phyloP scores from a whole-genome alignment of 2,797 vertebrate species.

The Trematomus bernacchii region DNA sequence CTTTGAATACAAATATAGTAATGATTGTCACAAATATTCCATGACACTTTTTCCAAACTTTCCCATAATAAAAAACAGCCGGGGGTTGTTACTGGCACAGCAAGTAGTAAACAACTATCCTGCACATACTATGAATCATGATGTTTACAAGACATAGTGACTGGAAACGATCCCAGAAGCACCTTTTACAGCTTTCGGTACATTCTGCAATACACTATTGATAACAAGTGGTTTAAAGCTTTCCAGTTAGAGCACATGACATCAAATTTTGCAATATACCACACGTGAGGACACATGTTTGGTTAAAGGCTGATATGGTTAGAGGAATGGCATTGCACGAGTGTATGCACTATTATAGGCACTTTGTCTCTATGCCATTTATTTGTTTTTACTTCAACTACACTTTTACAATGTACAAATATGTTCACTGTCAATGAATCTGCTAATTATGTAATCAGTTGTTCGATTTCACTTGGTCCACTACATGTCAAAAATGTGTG shows the following conservation, averaged over 20 bases:
- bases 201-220: neutral
- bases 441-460: neutral
- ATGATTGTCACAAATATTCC: neutral
- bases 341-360: too few relatives aligned
- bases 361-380: neutral
- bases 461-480: neutral
- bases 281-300: neutral
- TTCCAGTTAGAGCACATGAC: neutral
- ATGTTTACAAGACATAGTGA: slow-evolving; percentile 4
- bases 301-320: neutral
- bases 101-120: neutral
- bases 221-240: neutral
- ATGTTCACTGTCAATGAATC: too few relatives aligned
- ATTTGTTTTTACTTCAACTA: neutral
- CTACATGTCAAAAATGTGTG: neutral
- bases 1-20: neutral
- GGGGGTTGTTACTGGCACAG: neutral
- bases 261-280: neutral
- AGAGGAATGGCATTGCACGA: neutral
- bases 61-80: neutral
- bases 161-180: slow-evolving; percentile 4
- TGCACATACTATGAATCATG: slow-evolving; percentile 10
- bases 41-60: neutral
- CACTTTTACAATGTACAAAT: too few relatives aligned
- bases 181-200: neutral